Base-by-base conservation (phyloP, 2,797 vertebrate species). In the Monodelphis domestica region DNA sequence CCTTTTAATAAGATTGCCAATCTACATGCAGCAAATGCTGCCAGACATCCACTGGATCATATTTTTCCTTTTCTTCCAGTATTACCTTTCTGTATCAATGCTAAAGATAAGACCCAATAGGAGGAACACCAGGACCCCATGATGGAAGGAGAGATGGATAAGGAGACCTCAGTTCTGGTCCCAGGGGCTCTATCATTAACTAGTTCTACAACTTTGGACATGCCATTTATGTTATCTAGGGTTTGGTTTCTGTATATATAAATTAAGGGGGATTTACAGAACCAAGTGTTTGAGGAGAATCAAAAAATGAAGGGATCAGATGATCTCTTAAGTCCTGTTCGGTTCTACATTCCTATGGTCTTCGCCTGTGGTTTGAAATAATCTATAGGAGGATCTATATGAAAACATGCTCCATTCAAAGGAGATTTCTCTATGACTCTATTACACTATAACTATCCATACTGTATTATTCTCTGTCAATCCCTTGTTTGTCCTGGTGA, bases 1-100 rank as follows among this genome's bases (percentile, higher is more conserved):
- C 12, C 30, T 53, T 78, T 90, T 90, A 53, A 4, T 56, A 56
- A 89, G 88, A 57, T 12, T 55, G 10, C 87, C 87, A 91, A 70
- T 90, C 56, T 87, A 78, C 59, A 45, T 59, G 89, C 93, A 94
- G 17, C 78, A 50, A 28, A 88, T 88, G 54, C 92, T 90, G 93
- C 93, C 78, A 55, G 17, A 91, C 9, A 17, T 84, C 24, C 3
- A 26, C 38, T 50, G 3, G 45, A 84, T 24, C 84, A 28, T 54
- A 56, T 28, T 57, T 54, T 70, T 54, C 88, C 92, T 84, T 91
- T 91, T 52, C 70, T 78, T 89, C 55, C 84, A 10, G 28, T 24
- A 11, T 10, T 89, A 24, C 78, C 51, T 28, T 94, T 91, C 53
- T 63, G 91, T 45, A 57, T 45, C 91, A 93, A 70, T 54, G 55